Base-by-base conservation (phyloP, 2,113 vertebrate genomes). In the Typhlomys cinereus region DNA sequence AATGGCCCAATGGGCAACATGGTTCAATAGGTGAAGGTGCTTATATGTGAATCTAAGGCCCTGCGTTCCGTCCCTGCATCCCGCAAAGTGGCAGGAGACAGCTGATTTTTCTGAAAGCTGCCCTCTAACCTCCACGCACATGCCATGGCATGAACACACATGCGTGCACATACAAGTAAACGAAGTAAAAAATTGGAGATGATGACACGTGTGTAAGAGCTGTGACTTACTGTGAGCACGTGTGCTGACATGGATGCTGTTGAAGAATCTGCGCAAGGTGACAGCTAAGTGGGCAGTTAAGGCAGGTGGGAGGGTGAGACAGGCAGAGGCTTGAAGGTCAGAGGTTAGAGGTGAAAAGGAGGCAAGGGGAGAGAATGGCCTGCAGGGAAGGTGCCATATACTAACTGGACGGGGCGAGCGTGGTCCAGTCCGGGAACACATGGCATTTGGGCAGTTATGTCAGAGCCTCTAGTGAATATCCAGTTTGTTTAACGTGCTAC, bases 331-430 rank as follows among this genome's bases (percentile, higher is more conserved):
- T 34, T 39, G 64, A 34, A 29, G 50, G 18, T 27, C 31, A 54
- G 69, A 46, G 9, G 44, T 7, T 1, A 0, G 1, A 7, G 8
- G 57, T 31, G 46, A 13, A 12, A 10, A 64, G 10, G 29, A 7
- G 17, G 36, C 34, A 64, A 48, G 10, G n/a, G 23, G 39, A 66
- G n/a, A 23, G 54, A 34, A n/a, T 11, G 1, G 21, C 61, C 84
- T n/a, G 34, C 29, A 27, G 81, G 71, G 34, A 50, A 46, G 57
- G 18, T 0, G 39, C 14, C 46, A 1, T 3, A 3, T 27, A 15
- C 18, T 39, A 9, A 2, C 83, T n/a, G 20, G 61, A 57, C 39
- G 9, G 10, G 10, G 34, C 21, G 82, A 9, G 18, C 0, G 10
- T 20, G 2, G 62, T 48, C 10, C 9, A 12, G 39, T 52, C 46